A percentile compares a stretch with the other conserved stretches of the same genome.
Conservation (phyloP, 2,113 vertebrate genomes). For the Oceanites oceanicus region DNA sequence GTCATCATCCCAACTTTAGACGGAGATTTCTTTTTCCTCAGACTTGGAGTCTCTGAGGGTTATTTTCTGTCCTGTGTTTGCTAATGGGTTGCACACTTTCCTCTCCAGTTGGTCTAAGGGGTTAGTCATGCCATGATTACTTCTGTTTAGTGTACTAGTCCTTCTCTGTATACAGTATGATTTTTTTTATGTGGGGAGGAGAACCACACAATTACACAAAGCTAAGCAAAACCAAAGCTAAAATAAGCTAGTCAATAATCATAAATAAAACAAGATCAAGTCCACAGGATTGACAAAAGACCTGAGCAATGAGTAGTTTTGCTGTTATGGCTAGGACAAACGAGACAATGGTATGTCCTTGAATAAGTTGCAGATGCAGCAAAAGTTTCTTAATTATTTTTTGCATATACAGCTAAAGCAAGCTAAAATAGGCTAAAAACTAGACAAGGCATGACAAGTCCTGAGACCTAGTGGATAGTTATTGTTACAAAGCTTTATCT, state of each 20-base stretch:
- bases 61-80: background rate
- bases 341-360: background rate
- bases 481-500: background rate
- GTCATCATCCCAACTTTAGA: background rate
- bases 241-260: background rate
- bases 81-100: background rate
- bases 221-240: background rate
- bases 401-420: background rate
- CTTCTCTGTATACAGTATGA: background rate
- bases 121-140: background rate
- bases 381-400: background rate
- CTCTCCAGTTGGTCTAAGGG: background rate
- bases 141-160: background rate
- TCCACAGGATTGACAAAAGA: background rate
- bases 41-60: background rate
- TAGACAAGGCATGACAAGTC: background rate
- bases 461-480: background rate
- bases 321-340: background rate
- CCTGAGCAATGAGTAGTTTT: background rate
- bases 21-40: background rate
- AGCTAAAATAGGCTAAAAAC: background rate
- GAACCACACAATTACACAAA: background rate
- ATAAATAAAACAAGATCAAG: background rate
- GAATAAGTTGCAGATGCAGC: background rate
- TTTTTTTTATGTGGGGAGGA: background rate